Conservation (phyloP, 2,797 vertebrate genomes). For the Tympanoctomys barrerae region DNA sequence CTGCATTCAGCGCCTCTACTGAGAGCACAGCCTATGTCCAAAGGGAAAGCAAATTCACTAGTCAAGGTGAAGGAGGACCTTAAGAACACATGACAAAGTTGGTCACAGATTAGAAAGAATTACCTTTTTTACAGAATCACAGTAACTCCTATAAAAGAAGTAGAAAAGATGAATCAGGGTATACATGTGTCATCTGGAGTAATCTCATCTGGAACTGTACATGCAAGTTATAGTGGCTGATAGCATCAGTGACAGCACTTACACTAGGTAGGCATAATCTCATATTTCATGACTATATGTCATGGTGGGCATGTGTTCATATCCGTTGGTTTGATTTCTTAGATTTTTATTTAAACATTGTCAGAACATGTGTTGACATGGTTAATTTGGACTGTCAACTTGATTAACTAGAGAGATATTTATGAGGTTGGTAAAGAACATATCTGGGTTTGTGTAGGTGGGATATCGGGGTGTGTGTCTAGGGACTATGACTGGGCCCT, state of each 20-base stretch:
- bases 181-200: not conserved
- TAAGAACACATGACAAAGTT: not conserved
- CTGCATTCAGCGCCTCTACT: not conserved
- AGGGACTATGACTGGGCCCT: not conserved
- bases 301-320: not conserved
- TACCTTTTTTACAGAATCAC: not conserved
- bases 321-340: not conserved
- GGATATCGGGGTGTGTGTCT: not conserved
- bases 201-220: not conserved
- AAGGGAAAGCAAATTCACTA: not conserved
- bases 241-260: not conserved
- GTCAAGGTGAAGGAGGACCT: not conserved
- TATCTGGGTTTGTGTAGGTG: not conserved
- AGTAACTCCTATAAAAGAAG: not conserved
- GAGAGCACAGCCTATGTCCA: not conserved
- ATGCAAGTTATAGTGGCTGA: not conserved
- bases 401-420: not conserved
- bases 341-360: slow-evolving; percentile 33
- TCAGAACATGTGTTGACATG: not conserved
- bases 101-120: not conserved
- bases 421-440: not conserved
- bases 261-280: not conserved
- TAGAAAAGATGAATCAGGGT: not conserved
- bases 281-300: not conserved
- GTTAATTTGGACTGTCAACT: not conserved